Evolutionary conservation across 37 sponge, comb jelly and placozoan genomes (phyloP), one percentile per base, ranked within the genome.

Genomic region (Lycopodina hypogea): DNA sequence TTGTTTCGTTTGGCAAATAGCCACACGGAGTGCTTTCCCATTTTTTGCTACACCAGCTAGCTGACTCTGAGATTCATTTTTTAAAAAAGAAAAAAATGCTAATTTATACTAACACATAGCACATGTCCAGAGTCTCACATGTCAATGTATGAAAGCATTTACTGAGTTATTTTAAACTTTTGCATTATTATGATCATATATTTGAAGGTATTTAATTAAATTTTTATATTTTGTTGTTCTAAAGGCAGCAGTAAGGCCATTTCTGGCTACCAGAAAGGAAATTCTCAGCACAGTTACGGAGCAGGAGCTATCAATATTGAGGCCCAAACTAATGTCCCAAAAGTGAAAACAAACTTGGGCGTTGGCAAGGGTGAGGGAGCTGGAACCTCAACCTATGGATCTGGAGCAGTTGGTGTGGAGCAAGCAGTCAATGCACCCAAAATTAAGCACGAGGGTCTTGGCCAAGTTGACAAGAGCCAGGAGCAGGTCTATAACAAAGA

Each of bases 231-330:
- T 35, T 45, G 21, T 18, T 8, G 62, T 71, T 71, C 0, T 34
- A 17, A 41, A 77, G 82, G 77, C 28, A 86, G 86, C 17, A 75
- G 89, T 3, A 79, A 85, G 72, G 68, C 77, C 6, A 75, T 76
- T 7, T 30, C 60, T 28, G 90, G 90, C 1, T 86, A 86, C 62
- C 84, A 82, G 38, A 93, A 89, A 66, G 77, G 82, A 37, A 55
- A 78, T 36, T 68, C 81, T 6, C 36, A 73, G 24, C 94, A 93
- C 63, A 71, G 71, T 23, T 93, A 93, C 53, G 94, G 94, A 30
- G 90, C 94, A 34, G 94, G 94, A 19, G 87, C 94, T 4, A 23
- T 89, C 52, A 93, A 88, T 68, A 84, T 87, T 45, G 39, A 89
- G 40, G 86, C 90, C 26, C 58, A 28, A 17, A 82, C 84, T 12